A percentile compares a stretch with the other conserved stretches of the same genome.
phyloP scores from a whole-genome alignment of 2,797 vertebrate species.

The Glyptemys insculpta region DNA sequence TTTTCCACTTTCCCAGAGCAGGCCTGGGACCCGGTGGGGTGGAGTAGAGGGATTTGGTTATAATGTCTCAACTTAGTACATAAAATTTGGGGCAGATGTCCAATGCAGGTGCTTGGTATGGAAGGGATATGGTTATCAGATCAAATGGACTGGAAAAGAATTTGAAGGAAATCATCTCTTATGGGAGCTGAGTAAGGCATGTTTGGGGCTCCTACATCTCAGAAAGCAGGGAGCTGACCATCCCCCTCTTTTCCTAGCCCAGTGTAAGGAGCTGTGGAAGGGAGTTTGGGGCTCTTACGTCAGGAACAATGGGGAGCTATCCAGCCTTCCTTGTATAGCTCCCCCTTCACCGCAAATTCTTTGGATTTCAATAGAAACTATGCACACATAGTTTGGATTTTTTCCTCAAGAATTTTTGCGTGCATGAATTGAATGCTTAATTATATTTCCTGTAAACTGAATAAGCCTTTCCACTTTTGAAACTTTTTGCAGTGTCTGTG shows the following conservation, averaged over 20 bases:
- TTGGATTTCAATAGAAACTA: neutral
- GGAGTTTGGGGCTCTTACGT: no score
- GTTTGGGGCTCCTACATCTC: no score
- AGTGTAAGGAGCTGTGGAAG: no score
- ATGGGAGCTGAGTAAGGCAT: no score
- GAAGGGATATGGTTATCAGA: no score
- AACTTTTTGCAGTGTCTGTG: neutral
- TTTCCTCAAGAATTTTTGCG: neutral
- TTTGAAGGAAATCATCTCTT: no score
- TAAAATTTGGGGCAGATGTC: neutral
- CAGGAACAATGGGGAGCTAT: no score
- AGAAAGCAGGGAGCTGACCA: no score
- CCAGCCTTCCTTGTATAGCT: no score
- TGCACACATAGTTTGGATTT: neutral
- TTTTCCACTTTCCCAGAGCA: neutral
- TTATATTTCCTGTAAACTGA: slow-evolving; percentile 5
- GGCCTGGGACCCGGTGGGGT: neutral
- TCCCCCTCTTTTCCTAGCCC: no score
- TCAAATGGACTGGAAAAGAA: no score
- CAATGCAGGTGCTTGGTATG: no score
- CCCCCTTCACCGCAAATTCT: neutral
- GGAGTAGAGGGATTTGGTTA: neutral
- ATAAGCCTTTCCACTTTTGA: neutral
- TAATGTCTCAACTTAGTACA: neutral
- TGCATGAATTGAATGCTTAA: slow-evolving; percentile 6